A percentile compares a stretch with the other conserved stretches of the same genome.
Conservation (phyloP, 2,888 invertebrate genomes). For the Dyspetes luteomarginatus region DNA sequence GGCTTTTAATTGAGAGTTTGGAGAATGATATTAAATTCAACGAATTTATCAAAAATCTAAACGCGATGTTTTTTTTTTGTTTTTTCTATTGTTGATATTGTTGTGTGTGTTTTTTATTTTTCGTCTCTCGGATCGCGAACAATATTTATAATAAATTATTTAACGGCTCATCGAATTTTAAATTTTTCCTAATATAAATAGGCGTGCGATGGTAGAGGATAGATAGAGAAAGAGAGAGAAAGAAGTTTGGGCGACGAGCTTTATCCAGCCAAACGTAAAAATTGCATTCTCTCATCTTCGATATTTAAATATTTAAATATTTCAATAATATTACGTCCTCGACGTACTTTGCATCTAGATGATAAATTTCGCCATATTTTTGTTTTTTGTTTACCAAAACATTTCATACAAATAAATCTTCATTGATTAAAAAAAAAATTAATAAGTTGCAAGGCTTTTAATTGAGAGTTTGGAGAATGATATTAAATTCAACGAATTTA, state of each 20-base stretch:
- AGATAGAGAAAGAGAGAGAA: constrained; percentile 3
- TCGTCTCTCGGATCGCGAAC: constrained; percentile 46
- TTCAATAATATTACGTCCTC: too few species aligned
- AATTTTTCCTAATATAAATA: constrained; percentile 52
- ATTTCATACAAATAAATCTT: too few species aligned
- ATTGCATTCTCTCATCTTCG: too few species aligned
- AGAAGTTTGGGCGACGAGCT: background rate
- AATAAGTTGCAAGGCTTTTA: constrained; percentile 59
- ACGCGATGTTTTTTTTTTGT: constrained; percentile 48
- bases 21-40: constrained; percentile 61
- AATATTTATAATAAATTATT: constrained; percentile 52
- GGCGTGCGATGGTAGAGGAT: constrained; percentile 30
- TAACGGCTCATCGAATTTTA: constrained; percentile 39
- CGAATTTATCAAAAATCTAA: constrained; percentile 66
- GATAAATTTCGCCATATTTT: too few species aligned
- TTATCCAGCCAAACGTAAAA: background rate
- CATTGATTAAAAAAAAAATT: too few species aligned
- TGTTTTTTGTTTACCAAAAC: too few species aligned
- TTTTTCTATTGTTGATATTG: background rate
- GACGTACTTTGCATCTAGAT: too few species aligned
- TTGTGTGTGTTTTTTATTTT: too few species aligned
- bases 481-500: constrained; percentile 64
- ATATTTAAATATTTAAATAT: too few species aligned
- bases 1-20: constrained; percentile 56
- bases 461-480: constrained; percentile 55